These are phyloP conservation scores for Diorhabda elongata DNA, from an alignment of 1,140 invertebrate species.

Conservation along the genomic window DNA sequence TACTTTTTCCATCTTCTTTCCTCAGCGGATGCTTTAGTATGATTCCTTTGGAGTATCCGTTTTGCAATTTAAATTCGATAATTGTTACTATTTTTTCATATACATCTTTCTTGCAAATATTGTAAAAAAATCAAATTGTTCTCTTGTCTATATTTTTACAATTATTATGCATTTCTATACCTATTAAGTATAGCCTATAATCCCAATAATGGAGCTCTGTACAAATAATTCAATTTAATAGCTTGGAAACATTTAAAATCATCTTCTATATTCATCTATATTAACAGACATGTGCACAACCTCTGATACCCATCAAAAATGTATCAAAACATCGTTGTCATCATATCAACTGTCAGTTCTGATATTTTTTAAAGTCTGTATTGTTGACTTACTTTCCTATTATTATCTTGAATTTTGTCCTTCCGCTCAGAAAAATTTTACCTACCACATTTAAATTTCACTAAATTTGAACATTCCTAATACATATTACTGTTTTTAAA, in stretches of 20 bases:
- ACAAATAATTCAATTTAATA: background rate
- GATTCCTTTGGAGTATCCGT: too few relatives aligned
- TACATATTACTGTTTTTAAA: conserved; percentile 10
- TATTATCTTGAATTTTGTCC: conserved; percentile 15
- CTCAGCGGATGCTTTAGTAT: too few relatives aligned
- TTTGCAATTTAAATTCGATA: too few relatives aligned
- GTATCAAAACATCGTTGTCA: conserved; percentile 20
- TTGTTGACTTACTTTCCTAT: conserved; percentile 16
- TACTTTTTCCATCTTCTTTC: too few relatives aligned
- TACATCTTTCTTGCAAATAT: too few relatives aligned
- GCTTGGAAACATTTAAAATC: conserved; percentile 4
- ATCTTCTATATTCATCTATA: conserved; percentile 3
- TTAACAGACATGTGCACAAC: conserved; percentile 7
- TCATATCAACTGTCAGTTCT: conserved; percentile 20
- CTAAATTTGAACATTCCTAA: background rate
- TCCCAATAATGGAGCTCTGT: background rate
- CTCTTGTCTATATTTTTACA: too few relatives aligned
- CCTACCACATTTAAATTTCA: background rate
- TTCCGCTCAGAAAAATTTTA: conserved; percentile 15
- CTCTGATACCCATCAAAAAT: conserved; percentile 9
- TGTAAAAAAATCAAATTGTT: too few relatives aligned
- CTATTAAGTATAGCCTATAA: too few relatives aligned
- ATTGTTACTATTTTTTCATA: too few relatives aligned
- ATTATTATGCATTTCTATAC: too few relatives aligned
- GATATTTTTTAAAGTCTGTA: conserved; percentile 15